These are phyloP conservation scores for Chaenogobius annularis DNA, from an alignment of 2,113 vertebrate species.

Conservation along the genomic window DNA sequence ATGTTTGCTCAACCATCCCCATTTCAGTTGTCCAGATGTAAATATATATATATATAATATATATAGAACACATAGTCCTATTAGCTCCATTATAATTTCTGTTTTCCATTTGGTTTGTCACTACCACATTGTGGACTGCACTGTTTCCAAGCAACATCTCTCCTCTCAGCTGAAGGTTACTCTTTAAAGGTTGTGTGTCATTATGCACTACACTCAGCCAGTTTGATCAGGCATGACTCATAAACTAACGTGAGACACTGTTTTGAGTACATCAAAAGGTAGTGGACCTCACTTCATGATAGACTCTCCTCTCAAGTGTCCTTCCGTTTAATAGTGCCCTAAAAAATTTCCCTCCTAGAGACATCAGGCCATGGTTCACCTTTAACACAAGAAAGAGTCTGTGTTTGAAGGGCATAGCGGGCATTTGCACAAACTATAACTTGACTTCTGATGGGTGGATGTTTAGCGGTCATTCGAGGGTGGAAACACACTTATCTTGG, in stretches of 20 bases:
- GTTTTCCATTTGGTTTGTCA: background rate
- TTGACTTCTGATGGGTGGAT: background rate
- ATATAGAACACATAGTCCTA: background rate
- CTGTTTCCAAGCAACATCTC: background rate
- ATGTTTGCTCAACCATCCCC: too few species aligned
- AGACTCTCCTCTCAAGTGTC: slow-evolving; percentile 35
- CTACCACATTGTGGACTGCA: background rate
- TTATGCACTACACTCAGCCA: slow-evolving; percentile 30
- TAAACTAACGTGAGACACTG: slow-evolving; percentile 42
- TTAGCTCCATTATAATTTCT: background rate
- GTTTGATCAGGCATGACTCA: slow-evolving; percentile 49
- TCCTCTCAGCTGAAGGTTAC: slow-evolving; percentile 20
- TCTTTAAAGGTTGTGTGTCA: slow-evolving; percentile 31
- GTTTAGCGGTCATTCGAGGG: slow-evolving; percentile 32
- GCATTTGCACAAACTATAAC: background rate
- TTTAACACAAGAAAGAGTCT: background rate
- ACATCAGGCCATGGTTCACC: slow-evolving; percentile 18
- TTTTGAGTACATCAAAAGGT: slow-evolving; percentile 36
- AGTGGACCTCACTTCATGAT: slow-evolving; percentile 35
- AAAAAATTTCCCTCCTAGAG: slow-evolving; percentile 26
- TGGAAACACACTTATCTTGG: background rate
- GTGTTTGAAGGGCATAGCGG: background rate
- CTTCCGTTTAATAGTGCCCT: slow-evolving; percentile 32
- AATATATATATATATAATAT: background rate
- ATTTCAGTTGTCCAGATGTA: background rate